Percentiles rank a stretch among this genome's conserved stretches.
phyloP scores from a whole-genome alignment of 2,797 vertebrate species.

The Philypnodon macrostomus region DNA sequence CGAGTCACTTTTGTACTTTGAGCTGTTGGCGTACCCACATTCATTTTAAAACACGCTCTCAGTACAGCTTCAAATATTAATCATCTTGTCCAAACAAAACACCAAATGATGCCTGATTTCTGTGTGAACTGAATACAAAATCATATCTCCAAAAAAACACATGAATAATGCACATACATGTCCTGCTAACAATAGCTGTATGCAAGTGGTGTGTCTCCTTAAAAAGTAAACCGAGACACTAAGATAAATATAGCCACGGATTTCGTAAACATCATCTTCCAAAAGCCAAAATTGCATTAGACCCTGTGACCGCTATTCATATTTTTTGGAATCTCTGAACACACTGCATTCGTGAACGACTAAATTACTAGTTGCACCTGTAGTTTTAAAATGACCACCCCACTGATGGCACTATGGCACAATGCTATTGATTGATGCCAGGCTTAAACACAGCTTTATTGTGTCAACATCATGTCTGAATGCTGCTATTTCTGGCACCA shows the following conservation, averaged over 20 bases:
- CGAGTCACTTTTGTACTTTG: too few species aligned
- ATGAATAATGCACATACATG: conserved; percentile 12
- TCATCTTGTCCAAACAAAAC: conserved; percentile 10
- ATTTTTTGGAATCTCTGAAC: not conserved
- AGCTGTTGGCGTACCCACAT: too few species aligned
- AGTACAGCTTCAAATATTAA: conserved; percentile 6
- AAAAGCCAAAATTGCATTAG: not conserved
- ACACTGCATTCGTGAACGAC: not conserved
- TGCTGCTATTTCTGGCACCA: conserved; percentile 1
- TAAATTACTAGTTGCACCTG: not conserved
- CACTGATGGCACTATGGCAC: not conserved
- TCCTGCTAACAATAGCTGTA: not conserved
- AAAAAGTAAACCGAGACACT: not conserved
- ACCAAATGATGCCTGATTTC: not conserved
- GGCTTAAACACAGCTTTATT: not conserved
- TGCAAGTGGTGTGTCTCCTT: not conserved
- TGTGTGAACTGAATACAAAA: not conserved
- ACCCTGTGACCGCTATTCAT: not conserved
- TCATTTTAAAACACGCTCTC: not conserved
- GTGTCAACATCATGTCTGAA: not conserved
- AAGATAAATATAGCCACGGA: not conserved
- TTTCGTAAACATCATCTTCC: not conserved
- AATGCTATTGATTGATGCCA: not conserved
- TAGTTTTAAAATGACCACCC: not conserved
- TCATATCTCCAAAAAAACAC: not conserved